Percentiles rank a stretch among this genome's conserved stretches.
phyloP scores from a whole-genome alignment of 2,113 vertebrate genomes.

The Paracyprichromis sp. region DNA sequence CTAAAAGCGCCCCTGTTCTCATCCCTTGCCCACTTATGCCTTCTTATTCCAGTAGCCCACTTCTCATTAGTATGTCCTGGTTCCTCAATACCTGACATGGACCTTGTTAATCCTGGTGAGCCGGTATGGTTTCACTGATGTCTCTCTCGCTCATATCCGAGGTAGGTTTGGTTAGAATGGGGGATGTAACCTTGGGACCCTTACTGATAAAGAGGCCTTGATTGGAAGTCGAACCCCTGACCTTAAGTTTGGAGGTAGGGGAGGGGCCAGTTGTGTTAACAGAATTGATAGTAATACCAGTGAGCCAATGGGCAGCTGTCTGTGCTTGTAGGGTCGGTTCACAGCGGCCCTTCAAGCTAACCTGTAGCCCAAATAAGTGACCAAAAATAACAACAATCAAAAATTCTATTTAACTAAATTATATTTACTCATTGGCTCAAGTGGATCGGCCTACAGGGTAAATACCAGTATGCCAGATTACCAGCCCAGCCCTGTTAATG shows the following conservation, averaged over 20 bases:
- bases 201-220: not conserved
- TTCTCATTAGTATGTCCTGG: not conserved
- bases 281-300: not conserved
- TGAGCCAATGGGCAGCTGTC: not conserved
- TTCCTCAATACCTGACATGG: not conserved
- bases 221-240: not conserved
- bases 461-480: not conserved
- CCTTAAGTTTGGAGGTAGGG: not conserved
- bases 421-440: not conserved
- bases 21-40: not conserved
- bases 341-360: not conserved
- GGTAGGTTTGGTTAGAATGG: not conserved
- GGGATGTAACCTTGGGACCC: not conserved
- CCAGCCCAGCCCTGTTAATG: not conserved
- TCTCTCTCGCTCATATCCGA: not conserved
- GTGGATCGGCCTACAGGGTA: not conserved
- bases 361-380: not conserved
- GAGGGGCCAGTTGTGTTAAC: not conserved
- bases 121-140: not conserved
- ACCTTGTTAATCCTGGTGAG: not conserved
- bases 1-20: not conserved
- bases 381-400: not conserved
- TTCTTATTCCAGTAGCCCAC: not conserved
- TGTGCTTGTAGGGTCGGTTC: not conserved
- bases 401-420: not conserved